phyloP scores from a whole-genome alignment of 2,888 invertebrate species.

The Amphipyra berbera region DNA sequence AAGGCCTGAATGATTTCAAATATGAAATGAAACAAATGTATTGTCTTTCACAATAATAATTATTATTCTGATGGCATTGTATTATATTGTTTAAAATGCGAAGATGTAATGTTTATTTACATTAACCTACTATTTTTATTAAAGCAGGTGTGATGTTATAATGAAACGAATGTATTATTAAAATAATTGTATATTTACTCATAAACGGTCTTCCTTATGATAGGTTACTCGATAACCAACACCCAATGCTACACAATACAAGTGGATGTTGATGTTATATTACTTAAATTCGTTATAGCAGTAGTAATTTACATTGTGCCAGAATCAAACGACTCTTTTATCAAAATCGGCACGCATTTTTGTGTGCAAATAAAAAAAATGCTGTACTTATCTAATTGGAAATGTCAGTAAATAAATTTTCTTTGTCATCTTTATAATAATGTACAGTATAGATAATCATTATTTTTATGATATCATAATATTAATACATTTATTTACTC shows the following conservation, averaged over 20 bases:
- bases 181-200: slow-evolving; percentile 84
- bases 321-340: slow-evolving; percentile 19
- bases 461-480: neutral
- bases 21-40: no score
- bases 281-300: slow-evolving; percentile 62
- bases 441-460: slow-evolving; percentile 13
- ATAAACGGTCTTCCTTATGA: slow-evolving; percentile 81
- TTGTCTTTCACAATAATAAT: no score
- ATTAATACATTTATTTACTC: slow-evolving; percentile 14
- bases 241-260: slow-evolving; percentile 81
- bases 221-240: slow-evolving; percentile 87
- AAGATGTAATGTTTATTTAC: no score
- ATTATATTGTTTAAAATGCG: no score
- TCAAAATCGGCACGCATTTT: neutral
- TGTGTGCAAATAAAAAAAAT: slow-evolving; percentile 30
- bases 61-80: no score
- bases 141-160: neutral
- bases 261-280: slow-evolving; percentile 79
- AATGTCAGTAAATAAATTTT: slow-evolving; percentile 8
- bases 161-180: slow-evolving; percentile 59
- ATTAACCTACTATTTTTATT: neutral
- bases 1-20: slow-evolving; percentile 16
- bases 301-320: slow-evolving; percentile 39
- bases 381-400: slow-evolving; percentile 32
- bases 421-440: slow-evolving; percentile 14